These are phyloP conservation scores for Vannuccia rotundouncinata DNA, from an alignment of 2,888 invertebrate species.

Conservation along the genomic window DNA sequence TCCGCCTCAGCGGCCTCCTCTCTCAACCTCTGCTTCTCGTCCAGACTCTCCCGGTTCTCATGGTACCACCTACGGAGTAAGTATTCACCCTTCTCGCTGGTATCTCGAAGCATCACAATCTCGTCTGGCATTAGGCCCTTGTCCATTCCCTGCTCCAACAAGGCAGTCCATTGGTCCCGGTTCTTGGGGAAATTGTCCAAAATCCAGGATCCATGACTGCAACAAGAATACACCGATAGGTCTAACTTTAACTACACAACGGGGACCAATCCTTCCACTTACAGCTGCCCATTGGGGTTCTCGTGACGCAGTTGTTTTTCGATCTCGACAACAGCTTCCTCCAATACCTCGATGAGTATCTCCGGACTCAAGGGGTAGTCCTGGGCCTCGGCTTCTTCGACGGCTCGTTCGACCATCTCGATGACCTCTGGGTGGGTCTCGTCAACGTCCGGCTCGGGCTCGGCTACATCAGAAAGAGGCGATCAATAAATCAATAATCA, in stretches of 20 bases:
- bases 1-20: conserved; percentile 49
- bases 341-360: conserved; percentile 50
- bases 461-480: background rate
- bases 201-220: conserved; percentile 54
- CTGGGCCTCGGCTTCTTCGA: conserved; percentile 48
- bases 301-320: conserved; percentile 48
- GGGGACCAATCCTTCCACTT: too few species aligned
- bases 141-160: conserved; percentile 52
- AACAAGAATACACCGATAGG: background rate
- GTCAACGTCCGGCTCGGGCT: conserved; percentile 45
- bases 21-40: conserved; percentile 46
- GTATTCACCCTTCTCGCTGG: conserved; percentile 46
- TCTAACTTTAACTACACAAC: too few species aligned
- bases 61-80: conserved; percentile 49
- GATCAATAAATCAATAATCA: too few species aligned
- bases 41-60: conserved; percentile 46
- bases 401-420: conserved; percentile 49
- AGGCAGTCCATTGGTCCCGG: conserved; percentile 52
- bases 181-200: conserved; percentile 54
- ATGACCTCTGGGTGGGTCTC: conserved; percentile 52
- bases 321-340: conserved; percentile 47
- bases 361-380: conserved; percentile 47
- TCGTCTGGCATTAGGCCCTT: conserved; percentile 52
- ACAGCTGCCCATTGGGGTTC: conserved; percentile 50
- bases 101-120: conserved; percentile 50